Percentiles rank a stretch among this genome's conserved stretches.
These are phyloP conservation scores for Miltochrista miniata DNA, from an alignment of 2,888 invertebrate genomes.

Conservation along the genomic window DNA sequence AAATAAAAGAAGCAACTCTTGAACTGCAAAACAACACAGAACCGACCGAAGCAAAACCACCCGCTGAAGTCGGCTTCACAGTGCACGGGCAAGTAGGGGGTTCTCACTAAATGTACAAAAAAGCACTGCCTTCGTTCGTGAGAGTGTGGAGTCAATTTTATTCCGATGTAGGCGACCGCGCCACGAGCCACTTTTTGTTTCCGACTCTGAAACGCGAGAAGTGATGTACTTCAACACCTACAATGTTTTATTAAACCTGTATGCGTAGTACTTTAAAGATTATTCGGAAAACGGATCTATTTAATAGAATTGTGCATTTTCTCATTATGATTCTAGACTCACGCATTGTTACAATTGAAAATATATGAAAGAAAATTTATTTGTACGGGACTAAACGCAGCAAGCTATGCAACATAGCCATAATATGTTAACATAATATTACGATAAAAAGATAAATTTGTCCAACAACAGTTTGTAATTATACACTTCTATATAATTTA, in stretches of 20 bases:
- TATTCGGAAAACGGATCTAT: no score
- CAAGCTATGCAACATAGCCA: no score
- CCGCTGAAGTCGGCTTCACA: slow-evolving; percentile 75
- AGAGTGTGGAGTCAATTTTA: slow-evolving; percentile 84
- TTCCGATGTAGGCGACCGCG: slow-evolving; percentile 83
- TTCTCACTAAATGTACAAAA: slow-evolving; percentile 70
- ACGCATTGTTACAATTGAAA: slow-evolving; percentile 2
- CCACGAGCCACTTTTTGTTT: slow-evolving; percentile 81
- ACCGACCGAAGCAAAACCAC: slow-evolving; percentile 82
- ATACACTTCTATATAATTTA: no score
- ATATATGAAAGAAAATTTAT: no score
- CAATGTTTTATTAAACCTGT: slow-evolving; percentile 77
- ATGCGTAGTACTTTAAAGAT: slow-evolving; percentile 9
- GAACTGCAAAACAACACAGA: slow-evolving; percentile 82
- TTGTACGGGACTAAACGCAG: no score
- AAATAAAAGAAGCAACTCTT: slow-evolving; percentile 82
- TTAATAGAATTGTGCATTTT: no score
- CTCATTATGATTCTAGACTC: no score
- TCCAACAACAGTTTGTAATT: no score
- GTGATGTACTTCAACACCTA: slow-evolving; percentile 80
- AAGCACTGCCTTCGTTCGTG: slow-evolving; percentile 79
- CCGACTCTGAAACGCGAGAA: slow-evolving; percentile 80
- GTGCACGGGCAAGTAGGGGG: slow-evolving; percentile 56
- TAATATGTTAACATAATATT: no score
- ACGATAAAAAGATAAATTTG: no score